Evolutionary conservation across 2,797 vertebrate genomes (phyloP).

Genomic region (Rhynchotus rufescens): DNA sequence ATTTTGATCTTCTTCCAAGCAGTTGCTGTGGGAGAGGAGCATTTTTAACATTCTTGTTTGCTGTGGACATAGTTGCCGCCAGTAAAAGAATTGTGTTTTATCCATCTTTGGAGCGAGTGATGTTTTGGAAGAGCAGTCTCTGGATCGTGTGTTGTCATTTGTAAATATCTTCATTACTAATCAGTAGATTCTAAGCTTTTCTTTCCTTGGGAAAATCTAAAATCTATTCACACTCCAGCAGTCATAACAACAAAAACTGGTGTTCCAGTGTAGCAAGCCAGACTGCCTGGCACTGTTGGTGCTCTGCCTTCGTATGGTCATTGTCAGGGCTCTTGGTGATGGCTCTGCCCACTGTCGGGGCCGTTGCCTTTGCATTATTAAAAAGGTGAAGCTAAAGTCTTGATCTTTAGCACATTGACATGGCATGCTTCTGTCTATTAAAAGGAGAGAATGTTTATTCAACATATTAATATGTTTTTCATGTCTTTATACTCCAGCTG

Average conservation of each 20-base stretch:
- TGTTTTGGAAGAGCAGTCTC: background rate
- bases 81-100: background rate
- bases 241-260: background rate
- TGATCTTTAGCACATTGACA: background rate
- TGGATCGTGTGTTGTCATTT: background rate
- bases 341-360: background rate
- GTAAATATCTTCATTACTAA: background rate
- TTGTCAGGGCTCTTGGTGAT: background rate
- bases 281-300: background rate
- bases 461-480: background rate
- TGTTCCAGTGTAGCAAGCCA: background rate
- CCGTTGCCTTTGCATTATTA: background rate
- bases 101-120: background rate
- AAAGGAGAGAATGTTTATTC: background rate
- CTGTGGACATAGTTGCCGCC: background rate
- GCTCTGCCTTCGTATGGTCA: background rate
- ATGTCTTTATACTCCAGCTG: slow-evolving; percentile 59
- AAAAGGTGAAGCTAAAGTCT: background rate
- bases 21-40: background rate
- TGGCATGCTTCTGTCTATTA: background rate
- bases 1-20: background rate
- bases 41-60: background rate
- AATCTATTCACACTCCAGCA: background rate
- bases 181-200: background rate
- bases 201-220: background rate